phyloP scores from a whole-genome alignment of 2,113 vertebrate genomes.

The Macquaria australasica region DNA sequence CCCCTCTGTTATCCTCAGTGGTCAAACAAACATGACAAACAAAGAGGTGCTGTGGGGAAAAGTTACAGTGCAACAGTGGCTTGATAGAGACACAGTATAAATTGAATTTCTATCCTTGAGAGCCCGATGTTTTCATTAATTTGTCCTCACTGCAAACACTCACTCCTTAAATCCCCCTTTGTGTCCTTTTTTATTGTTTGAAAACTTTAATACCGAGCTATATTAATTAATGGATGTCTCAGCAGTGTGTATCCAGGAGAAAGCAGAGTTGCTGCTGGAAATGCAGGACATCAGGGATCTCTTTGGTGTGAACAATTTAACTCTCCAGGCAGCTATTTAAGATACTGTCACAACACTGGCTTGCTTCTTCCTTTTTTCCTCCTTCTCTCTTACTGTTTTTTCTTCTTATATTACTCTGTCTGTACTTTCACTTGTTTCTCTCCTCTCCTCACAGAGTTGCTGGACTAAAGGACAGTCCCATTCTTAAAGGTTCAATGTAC shows the following conservation, averaged over 20 bases:
- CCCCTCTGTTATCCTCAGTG: slow-evolving; percentile 42
- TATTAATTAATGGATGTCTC: slow-evolving; percentile 69
- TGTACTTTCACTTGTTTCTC: background rate
- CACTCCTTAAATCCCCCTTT: slow-evolving; percentile 61
- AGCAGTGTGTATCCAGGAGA: slow-evolving; percentile 28
- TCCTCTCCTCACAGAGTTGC: background rate
- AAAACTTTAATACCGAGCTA: slow-evolving; percentile 65
- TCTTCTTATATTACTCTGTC: background rate
- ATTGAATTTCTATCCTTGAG: slow-evolving; percentile 60
- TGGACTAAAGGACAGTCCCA: slow-evolving; percentile 9
- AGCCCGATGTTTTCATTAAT: slow-evolving; percentile 60
- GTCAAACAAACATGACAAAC: slow-evolving; percentile 56
- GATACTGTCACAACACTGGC: slow-evolving; percentile 49
- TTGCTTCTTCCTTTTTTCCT: background rate
- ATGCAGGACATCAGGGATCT: slow-evolving; percentile 59
- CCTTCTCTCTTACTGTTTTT: background rate
- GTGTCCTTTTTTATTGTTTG: slow-evolving; percentile 64
- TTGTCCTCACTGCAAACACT: slow-evolving; percentile 56
- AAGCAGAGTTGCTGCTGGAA: slow-evolving; percentile 47
- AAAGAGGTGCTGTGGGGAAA: slow-evolving; percentile 37
- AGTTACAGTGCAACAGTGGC: slow-evolving; percentile 30
- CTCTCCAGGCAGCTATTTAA: slow-evolving; percentile 35
- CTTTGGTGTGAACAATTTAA: slow-evolving; percentile 55
- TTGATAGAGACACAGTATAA: slow-evolving; percentile 65
- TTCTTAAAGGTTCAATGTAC: background rate